A percentile compares a stretch with the other conserved stretches of the same genome.
phyloP scores from a whole-genome alignment of 2,797 vertebrate genomes.

The Anguilla anguilla region DNA sequence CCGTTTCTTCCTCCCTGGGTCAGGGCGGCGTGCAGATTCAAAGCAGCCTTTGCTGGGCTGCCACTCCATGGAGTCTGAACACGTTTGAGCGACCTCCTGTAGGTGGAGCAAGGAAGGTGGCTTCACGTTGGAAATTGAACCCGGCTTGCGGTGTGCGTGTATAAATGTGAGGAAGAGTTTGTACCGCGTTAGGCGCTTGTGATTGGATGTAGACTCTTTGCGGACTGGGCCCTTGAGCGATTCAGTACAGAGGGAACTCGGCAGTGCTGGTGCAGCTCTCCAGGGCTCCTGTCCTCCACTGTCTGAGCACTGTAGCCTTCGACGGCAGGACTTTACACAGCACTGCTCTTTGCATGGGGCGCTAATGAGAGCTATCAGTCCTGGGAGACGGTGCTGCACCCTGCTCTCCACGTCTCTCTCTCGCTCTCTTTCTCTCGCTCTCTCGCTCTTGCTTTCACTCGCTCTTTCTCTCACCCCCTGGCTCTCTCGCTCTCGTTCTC shows the following conservation, averaged over 20 bases:
- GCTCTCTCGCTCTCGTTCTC: background rate
- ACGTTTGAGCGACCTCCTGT: background rate
- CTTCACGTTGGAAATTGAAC: background rate
- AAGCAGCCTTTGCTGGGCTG: background rate
- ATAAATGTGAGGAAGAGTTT: too few species aligned
- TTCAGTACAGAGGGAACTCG: background rate
- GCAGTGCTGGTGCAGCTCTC: background rate
- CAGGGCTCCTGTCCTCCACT: background rate
- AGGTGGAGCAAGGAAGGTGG: background rate
- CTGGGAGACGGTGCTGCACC: background rate
- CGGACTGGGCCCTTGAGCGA: background rate
- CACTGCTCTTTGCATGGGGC: slow-evolving; percentile 27
- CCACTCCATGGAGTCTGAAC: background rate
- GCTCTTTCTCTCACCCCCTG: slow-evolving; percentile 38
- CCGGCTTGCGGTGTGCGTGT: background rate
- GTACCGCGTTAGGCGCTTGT: background rate
- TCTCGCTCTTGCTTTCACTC: background rate
- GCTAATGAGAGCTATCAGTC: background rate
- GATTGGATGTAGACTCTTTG: background rate
- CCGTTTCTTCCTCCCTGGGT: background rate
- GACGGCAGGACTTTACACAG: slow-evolving; percentile 51
- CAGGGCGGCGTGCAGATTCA: too few species aligned
- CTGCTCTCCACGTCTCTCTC: slow-evolving; percentile 37
- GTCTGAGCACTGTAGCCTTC: background rate
- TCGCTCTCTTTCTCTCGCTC: slow-evolving; percentile 42